phyloP scores from a whole-genome alignment of 2,113 vertebrate genomes.

The Carettochelys insculpta region DNA sequence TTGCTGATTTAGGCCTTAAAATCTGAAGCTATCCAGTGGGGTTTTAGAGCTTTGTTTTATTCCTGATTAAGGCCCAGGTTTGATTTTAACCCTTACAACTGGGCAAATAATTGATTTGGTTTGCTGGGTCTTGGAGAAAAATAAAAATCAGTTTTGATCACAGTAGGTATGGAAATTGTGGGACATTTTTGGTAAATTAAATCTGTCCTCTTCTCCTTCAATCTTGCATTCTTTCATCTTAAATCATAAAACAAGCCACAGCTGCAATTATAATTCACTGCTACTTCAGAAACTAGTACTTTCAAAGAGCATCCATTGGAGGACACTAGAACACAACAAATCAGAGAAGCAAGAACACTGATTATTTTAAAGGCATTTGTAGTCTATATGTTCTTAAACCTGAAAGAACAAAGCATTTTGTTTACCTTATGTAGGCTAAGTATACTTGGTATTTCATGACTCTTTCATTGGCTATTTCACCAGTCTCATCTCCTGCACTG shows the following conservation, averaged over 20 bases:
- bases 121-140: neutral
- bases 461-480: neutral
- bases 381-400: neutral
- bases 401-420: neutral
- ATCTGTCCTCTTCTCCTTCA: neutral
- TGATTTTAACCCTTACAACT: neutral
- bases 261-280: neutral
- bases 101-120: neutral
- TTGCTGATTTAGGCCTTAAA: neutral
- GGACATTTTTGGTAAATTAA: neutral
- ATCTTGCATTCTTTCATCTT: neutral
- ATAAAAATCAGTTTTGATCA: neutral
- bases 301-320: slow-evolving; percentile 77
- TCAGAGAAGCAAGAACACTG: neutral
- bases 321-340: slow-evolving; percentile 79
- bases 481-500: neutral
- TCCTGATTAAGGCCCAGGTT: neutral
- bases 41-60: neutral
- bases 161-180: neutral
- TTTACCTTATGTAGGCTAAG: neutral
- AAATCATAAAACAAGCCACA: neutral
- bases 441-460: neutral
- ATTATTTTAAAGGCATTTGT: neutral
- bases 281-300: slow-evolving; percentile 49
- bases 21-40: neutral